Conservation (phyloP, 2,888 invertebrate species). For the Scrobipalpa costella region DNA sequence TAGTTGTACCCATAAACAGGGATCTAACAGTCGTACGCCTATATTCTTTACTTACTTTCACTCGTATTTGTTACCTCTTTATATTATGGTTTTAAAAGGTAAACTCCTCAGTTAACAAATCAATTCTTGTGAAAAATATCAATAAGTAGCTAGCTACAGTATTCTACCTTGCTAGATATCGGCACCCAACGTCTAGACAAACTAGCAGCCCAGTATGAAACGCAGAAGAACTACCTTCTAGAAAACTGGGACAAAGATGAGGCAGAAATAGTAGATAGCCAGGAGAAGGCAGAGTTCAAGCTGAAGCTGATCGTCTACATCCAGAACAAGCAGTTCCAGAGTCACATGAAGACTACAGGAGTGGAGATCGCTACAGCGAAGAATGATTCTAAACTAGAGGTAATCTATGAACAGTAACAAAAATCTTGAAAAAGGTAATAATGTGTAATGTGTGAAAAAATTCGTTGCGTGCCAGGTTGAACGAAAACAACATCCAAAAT, state of each 20-base stretch:
- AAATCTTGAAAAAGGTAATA: too few species aligned
- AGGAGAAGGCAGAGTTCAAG: slow-evolving; percentile 79
- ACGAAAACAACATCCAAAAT: slow-evolving; percentile 21
- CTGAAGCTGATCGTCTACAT: slow-evolving; percentile 82
- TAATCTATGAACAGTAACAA: slow-evolving; percentile 34
- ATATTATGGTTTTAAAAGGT: too few species aligned
- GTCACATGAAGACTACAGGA: slow-evolving; percentile 52
- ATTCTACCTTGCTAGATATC: slow-evolving; percentile 60
- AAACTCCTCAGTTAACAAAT: too few species aligned
- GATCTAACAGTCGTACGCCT: too few species aligned
- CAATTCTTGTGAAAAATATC: too few species aligned
- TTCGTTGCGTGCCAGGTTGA: neutral
- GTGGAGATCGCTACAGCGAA: slow-evolving; percentile 59
- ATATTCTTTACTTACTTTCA: too few species aligned
- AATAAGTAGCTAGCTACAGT: too few species aligned
- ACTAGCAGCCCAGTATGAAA: slow-evolving; percentile 78
- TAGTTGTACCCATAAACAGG: too few species aligned
- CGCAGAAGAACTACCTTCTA: slow-evolving; percentile 77
- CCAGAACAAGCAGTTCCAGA: slow-evolving; percentile 69
- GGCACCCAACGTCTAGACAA: slow-evolving; percentile 80
- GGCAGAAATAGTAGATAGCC: slow-evolving; percentile 69
- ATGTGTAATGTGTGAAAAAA: neutral
- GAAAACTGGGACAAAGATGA: slow-evolving; percentile 81
- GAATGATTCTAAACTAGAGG: slow-evolving; percentile 71
- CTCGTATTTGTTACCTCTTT: too few species aligned